A percentile compares a stretch with the other conserved stretches of the same genome.
These are phyloP conservation scores for Pseudochirops cupreus DNA, from an alignment of 2,797 vertebrate genomes.

Conservation along the genomic window DNA sequence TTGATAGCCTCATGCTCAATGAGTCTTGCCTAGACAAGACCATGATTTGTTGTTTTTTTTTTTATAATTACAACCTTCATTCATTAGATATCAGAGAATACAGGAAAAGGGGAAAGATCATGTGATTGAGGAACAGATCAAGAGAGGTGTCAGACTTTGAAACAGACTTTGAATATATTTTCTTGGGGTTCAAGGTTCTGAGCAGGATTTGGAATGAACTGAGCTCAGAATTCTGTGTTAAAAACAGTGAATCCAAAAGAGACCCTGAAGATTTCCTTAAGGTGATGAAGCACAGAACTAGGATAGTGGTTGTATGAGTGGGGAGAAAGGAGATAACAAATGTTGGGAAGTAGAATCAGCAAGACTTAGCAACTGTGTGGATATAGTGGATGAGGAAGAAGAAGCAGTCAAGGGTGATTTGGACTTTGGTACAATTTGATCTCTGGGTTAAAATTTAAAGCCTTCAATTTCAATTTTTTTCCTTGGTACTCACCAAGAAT, in stretches of 20 bases:
- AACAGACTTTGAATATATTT: neutral
- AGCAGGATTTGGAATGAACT: neutral
- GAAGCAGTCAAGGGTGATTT: neutral
- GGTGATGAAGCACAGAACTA: neutral
- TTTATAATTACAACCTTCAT: neutral
- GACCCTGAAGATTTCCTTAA: neutral
- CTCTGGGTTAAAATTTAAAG: neutral
- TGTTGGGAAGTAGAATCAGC: neutral
- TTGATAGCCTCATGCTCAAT: neutral
- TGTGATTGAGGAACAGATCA: neutral
- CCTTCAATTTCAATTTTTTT: neutral
- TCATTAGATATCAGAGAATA: neutral
- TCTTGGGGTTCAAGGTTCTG: neutral
- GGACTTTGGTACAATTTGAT: neutral
- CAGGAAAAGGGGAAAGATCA: neutral
- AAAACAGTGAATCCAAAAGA: neutral
- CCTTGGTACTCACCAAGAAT: neutral
- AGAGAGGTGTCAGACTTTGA: neutral
- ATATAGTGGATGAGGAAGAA: neutral
- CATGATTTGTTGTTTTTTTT: neutral
- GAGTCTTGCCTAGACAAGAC: neutral
- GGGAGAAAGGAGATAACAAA: neutral
- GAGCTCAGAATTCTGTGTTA: neutral
- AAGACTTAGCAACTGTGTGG: neutral
- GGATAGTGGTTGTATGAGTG: neutral